phyloP scores from a whole-genome alignment of 2,888 invertebrate genomes.

The Strigamia maritima region DNA sequence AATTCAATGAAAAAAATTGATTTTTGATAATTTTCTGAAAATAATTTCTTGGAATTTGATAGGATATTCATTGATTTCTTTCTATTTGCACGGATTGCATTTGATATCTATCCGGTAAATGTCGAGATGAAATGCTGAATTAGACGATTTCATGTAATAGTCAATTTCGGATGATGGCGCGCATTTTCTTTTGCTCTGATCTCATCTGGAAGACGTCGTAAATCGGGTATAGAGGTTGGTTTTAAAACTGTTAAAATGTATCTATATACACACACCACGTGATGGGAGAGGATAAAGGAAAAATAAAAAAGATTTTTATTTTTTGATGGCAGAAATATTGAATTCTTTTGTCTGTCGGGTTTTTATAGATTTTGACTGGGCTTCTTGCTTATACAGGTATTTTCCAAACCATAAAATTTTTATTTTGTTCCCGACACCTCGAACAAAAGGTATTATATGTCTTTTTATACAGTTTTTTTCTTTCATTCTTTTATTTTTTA shows the following conservation, averaged over 20 bases:
- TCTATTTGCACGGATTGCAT: too few relatives aligned
- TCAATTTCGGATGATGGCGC: neutral
- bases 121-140: neutral
- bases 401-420: conserved; percentile 4
- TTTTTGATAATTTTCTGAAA: too few relatives aligned
- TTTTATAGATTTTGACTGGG: neutral
- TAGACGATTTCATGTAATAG: neutral
- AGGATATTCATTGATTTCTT: too few relatives aligned
- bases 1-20: too few relatives aligned
- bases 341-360: conserved; percentile 1
- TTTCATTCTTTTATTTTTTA: neutral
- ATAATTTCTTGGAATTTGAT: too few relatives aligned
- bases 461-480: neutral
- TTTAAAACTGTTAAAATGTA: neutral
- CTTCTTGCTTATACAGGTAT: conserved; percentile 4
- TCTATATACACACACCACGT: neutral
- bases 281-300: neutral
- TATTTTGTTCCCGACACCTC: neutral
- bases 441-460: neutral
- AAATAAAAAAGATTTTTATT: neutral
- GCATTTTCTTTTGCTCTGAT: neutral
- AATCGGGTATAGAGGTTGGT: neutral
- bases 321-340: conserved; percentile 3
- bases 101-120: neutral
- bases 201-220: neutral